Base-by-base conservation (phyloP, 2,888 invertebrate genomes). In the Boloria euphrosyne region DNA sequence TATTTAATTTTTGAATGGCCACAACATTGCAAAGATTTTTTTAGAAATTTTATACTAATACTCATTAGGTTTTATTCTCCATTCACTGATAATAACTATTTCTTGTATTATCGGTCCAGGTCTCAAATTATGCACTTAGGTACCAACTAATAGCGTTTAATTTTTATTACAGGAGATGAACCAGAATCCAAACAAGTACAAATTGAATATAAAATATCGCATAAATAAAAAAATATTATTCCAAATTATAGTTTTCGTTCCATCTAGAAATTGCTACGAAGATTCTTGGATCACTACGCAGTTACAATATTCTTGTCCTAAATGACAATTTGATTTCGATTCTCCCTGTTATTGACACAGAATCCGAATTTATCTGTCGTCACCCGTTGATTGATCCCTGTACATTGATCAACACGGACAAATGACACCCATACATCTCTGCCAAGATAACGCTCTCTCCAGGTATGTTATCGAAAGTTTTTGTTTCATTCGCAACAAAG, bases 391-490 rank as follows among this genome's bases (percentile, higher is more conserved):
- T 69, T 64, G 69, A 66, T 69, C 78, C 78, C 76, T 77, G 82
- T 84, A 85, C 84, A 83, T 78, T 78, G 78, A 79, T 79, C 81
- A 85, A 84, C 84, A 83, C 78, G 78, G 81, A 89, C 86, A 85
- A 87, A 86, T 86, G 84, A 83, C 80, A 83, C 85, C 83, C 86
- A 87, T 90, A 89, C 80, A 79, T 90, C 90, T 87, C 86, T 89
- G 89, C 87, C 89, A 87, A 86, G 89, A 89, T 90, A 87, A 85
- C 87, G 80, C 80, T 80, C 79, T 84, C 83, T 83, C 83, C 84
- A 89, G 87, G 87, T 87, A 85, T 79, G 83, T 80, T 38, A 38
- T 85, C 79, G 79, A 77, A 81, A 84, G 84, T 87, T 88, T 88
- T 88, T 87, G 87, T 89, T 87, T 87, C 85, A 82, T 78, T 78